Base-by-base conservation (phyloP, 2,113 vertebrate genomes). In the Larimichthys crocea region DNA sequence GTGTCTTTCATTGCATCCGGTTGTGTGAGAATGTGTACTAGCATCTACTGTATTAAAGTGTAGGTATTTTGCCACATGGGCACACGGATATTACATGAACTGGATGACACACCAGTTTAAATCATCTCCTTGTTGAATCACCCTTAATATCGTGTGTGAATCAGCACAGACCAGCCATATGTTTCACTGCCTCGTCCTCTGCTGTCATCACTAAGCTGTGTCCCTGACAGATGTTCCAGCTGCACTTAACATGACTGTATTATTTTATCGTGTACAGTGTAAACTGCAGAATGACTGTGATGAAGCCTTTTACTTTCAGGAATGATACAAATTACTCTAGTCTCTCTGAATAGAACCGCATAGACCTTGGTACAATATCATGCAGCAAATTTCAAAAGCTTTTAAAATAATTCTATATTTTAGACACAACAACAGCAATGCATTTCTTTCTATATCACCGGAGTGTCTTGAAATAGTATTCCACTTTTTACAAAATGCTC, bases 171-270 rank as follows among this genome's bases (percentile, higher is more conserved):
- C 64, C 29, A 62, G 44, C 48, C 82, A 80, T 77, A 85, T 83
- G 87, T 74, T 79, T 46, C 22, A 17, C 70, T 19, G 59, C 73
- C 26, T 69, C 66, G 15, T 74, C 74, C 64, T 55, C 66, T 67
- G 63, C 76, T 77, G 64, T 80, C 53, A 24, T 56, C 76, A 73
- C 80, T 78, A 77, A 88, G 83, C 85, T 26, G 60, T 35, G 48
- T 80, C 68, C 42, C 64, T 40, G 56, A 84, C 88, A 87, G 88
- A 92, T 84, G 83, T 22, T 55, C 20, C 60, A 62, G 74, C 88
- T 85, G 84, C 86, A 70, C 67, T 83, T 74, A 80, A 73, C 49
- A 63, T 50, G 73, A 60, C 62, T 52, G 14, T n/a, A 57, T 86
- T 71, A 76, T 88, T 88, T 74, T 48, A 74, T 71, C 65, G 55